phyloP scores from a whole-genome alignment of 2,797 vertebrate species.

The Sebastiscus tertius region DNA sequence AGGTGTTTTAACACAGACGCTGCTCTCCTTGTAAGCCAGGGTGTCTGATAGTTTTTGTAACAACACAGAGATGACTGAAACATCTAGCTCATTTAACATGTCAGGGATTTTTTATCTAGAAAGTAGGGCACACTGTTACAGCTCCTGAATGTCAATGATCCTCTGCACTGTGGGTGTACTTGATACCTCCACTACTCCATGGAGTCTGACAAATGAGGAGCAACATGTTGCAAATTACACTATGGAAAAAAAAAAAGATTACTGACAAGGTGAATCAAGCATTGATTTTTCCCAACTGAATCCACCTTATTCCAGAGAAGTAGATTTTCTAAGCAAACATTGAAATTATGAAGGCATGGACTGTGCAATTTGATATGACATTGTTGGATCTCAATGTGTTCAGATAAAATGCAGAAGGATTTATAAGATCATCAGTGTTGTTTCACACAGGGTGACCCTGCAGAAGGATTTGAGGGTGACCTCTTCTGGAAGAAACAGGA shows the following conservation, averaged over 20 bases:
- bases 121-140: conserved; percentile 52
- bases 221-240: conserved; percentile 47
- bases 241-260: background rate
- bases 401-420: background rate
- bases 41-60: conserved; percentile 24
- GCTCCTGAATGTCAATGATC: conserved; percentile 66
- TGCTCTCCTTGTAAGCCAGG: background rate
- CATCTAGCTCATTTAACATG: conserved; percentile 65
- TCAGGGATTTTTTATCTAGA: conserved; percentile 58
- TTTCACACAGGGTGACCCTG: conserved; percentile 4
- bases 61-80: conserved; percentile 38
- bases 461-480: conserved; percentile 26
- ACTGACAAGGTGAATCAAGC: conserved; percentile 26
- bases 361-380: background rate
- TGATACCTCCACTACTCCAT: conserved; percentile 11
- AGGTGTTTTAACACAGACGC: conserved; percentile 23
- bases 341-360: background rate
- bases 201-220: conserved; percentile 50
- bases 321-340: background rate
- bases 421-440: background rate
- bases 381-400: background rate
- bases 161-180: conserved; percentile 44
- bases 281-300: conserved; percentile 8
- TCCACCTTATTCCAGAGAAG: background rate
- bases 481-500: conserved; percentile 51